Conservation (phyloP, 2,797 vertebrate genomes). For the Argentina silus region DNA sequence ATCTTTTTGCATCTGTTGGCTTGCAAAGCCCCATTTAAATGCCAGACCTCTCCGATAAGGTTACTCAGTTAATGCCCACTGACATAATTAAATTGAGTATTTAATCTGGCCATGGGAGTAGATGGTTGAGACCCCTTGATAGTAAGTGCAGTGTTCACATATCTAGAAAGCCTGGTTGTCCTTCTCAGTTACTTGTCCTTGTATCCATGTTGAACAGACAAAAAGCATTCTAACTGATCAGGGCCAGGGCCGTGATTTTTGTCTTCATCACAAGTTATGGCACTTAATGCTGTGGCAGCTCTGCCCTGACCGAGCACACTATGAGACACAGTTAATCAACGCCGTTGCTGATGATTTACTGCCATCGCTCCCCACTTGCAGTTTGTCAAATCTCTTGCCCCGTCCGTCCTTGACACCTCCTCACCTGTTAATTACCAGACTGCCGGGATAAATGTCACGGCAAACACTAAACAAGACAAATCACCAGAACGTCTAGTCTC, state of each 20-base stretch:
- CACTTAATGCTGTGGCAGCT: conserved; percentile 11
- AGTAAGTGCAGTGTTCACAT: conserved; percentile 20
- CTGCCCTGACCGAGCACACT: not conserved
- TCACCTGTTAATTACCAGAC: conserved; percentile 33
- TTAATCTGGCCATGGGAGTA: conserved; percentile 56
- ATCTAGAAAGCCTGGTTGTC: not conserved
- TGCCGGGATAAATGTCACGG: conserved; percentile 20
- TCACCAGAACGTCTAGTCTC: not conserved
- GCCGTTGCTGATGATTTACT: not conserved
- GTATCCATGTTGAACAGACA: conserved; percentile 22
- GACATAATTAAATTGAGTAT: conserved; percentile 70
- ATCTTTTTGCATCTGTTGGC: conserved; percentile 62
- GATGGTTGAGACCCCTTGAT: conserved; percentile 32
- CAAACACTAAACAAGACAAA: conserved; percentile 7
- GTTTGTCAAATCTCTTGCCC: conserved; percentile 10
- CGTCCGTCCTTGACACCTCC: conserved; percentile 26
- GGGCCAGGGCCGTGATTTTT: not conserved
- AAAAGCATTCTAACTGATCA: not conserved
- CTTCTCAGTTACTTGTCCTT: conserved; percentile 29
- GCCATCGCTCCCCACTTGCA: conserved; percentile 14
- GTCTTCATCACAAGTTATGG: not conserved
- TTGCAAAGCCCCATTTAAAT: conserved; percentile 56
- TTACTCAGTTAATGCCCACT: conserved; percentile 60
- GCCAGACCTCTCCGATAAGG: conserved; percentile 56
- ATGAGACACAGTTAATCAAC: conserved; percentile 22